Evolutionary conservation across 2,797 vertebrate species (phyloP), one percentile per base, ranked within the genome.

Genomic region (Gila robusta): DNA sequence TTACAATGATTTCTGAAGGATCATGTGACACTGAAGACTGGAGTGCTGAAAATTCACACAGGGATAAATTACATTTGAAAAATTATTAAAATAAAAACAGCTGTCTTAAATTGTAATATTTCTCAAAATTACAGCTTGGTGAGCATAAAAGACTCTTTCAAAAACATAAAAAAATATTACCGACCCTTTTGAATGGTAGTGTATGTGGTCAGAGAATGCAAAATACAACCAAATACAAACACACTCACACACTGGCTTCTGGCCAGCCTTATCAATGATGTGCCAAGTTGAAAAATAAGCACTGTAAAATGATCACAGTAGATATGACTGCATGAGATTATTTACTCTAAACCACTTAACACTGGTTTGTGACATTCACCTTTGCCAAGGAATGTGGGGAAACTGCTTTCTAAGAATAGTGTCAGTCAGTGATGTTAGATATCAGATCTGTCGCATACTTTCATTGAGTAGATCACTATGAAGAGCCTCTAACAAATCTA

Each of bases 331-430:
- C 35, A 14, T 9, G 70, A 17, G 16, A 69, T 54, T 39, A 69
- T 67, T 8, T 19, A 78, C 35, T 14, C 49, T 26, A 32, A 32
- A 35, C 35, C 35, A 35, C 35, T 35, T 37, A 67, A 67, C n/a
- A 54, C 32, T 69, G 26, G 35, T 47, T 47, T 23, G 59, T 69
- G 16, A 41, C 62, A 28, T 76, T 78, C 35, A 59, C 17, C 74
- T 77, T 70, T 84, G 19, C 32, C 35, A 10, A 67, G 17, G 35
- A n/a, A 6, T 79, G 35, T 44, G 17, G 64, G 23, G 1, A 56
- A 70, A 79, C 14, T 16, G 17, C 35, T 59, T 78, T 79, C 49
- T 23, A 70, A 56, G 35, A 56, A 56, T 56, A 79, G 74, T 10
- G 74, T 17, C 17, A 70, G 73, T 8, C 32, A 52, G 16, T 32